Evolutionary conservation across 1,140 invertebrate species (phyloP).

Genomic region (Trichogramma pretiosum): DNA sequence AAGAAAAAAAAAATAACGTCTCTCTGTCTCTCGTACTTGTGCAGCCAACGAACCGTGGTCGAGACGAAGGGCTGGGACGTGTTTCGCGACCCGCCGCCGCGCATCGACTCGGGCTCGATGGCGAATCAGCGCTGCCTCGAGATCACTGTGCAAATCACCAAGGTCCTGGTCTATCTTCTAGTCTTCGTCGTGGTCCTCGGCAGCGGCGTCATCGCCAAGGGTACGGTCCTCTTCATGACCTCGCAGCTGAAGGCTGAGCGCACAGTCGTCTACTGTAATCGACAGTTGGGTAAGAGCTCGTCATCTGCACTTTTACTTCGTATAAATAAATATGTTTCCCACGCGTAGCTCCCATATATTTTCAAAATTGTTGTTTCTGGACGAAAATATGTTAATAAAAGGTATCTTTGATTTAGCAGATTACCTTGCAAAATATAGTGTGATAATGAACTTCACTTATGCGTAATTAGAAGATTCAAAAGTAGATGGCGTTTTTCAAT

Average conservation of each 20-base stretch:
- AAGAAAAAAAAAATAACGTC: no score
- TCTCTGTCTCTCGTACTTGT: neutral
- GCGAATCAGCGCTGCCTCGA: constrained; percentile 78
- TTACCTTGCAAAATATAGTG: no score
- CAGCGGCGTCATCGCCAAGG: constrained; percentile 77
- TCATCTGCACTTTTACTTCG: no score
- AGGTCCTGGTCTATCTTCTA: constrained; percentile 73
- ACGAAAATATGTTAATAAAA: no score
- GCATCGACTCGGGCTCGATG: constrained; percentile 80
- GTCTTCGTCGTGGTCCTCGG: constrained; percentile 77
- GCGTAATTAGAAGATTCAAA: no score
- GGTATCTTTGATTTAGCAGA: no score
- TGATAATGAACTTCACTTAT: no score
- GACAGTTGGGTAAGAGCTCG: constrained; percentile 68
- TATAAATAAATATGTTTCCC: no score
- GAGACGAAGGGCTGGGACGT: constrained; percentile 95
- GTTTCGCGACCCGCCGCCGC: constrained; percentile 79
- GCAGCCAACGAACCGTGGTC: constrained; percentile 69
- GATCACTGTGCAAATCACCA: constrained; percentile 75
- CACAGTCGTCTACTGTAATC: constrained; percentile 71
- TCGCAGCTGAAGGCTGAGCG: constrained; percentile 72
- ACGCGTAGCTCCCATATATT: no score
- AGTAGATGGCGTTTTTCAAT: no score
- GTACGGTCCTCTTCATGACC: constrained; percentile 82
- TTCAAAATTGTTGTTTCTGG: no score